Base-by-base conservation (phyloP, 2,888 invertebrate species). In the Tiphia femorata region DNA sequence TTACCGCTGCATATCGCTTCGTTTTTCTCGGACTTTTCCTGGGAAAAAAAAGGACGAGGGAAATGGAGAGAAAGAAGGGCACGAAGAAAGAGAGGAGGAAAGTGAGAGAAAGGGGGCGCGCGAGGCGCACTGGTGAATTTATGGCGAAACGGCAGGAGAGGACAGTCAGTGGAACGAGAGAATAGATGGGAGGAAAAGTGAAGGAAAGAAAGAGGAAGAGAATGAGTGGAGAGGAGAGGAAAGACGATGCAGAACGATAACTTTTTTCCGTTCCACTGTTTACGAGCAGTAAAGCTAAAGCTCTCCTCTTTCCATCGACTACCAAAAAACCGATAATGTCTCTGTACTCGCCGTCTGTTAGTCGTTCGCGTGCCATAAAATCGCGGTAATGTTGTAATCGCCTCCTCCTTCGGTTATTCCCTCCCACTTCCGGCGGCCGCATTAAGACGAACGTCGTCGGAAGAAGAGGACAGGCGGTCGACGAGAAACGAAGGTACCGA, bases 301-400 rank as follows among this genome's bases (percentile, higher is more conserved):
- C 55, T 14, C 33, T 14, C 33, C 33, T 4, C 33, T 1, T 58
- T 50, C n/a, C 37, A 27, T 27, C 53, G 50, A 43, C 62, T 62
- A 70, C 64, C 59, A 53, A 69, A 68, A 70, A 70, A 64, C 71
- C 67, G 57, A 60, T 71, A 67, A 65, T 67, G 65, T 62, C 60
- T 55, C 56, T 46, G 58, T 49, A 53, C 42, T 40, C 49, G 41
- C 54, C 65, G 58, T 62, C 62, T 61, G 68, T 59, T 54, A 58
- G 58, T 63, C 64, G 61, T 66, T 64, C 58, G 49, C 49, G 27
- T 49, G 57, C 63, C 48, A 58, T 69, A 64, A 69, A 67, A 57
- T 62, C 62, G 48, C 41, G 53, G 54, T 62, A 62, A 64, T 50
- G 52, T 43, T 37, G 58, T 53, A 59, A 64, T 67, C 67, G 50